Evolutionary conservation across 2,113 vertebrate species (phyloP).

Genomic region (Trematomus loennbergii): DNA sequence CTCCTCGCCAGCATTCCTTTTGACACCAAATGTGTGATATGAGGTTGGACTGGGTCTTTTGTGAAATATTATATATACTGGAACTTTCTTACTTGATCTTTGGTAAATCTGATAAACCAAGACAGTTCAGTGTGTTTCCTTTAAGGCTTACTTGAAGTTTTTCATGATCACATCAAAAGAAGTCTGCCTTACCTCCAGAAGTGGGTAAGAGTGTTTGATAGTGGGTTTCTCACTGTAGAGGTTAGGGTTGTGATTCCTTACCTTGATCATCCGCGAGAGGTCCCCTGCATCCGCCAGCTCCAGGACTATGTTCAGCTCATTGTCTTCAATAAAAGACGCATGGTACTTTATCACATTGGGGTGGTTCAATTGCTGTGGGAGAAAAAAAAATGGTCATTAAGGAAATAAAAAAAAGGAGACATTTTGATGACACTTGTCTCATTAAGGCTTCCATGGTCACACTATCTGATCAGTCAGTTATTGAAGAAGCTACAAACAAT

Average conservation of each 20-base stretch:
- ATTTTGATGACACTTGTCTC: conserved; percentile 58
- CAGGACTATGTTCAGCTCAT: conserved; percentile 97
- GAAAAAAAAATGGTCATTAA: conserved; percentile 50
- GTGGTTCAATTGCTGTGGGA: conserved; percentile 95
- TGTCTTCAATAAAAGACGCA: conserved; percentile 99
- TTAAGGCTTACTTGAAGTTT: background rate
- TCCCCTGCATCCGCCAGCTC: conserved; percentile 98
- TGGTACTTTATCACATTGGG: conserved; percentile 99
- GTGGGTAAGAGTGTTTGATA: background rate
- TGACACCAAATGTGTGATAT: conserved; percentile 12
- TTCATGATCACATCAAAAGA: background rate
- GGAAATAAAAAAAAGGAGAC: conserved; percentile 35
- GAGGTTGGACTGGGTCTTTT: background rate
- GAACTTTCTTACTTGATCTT: background rate
- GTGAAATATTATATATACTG: background rate
- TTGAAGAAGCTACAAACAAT: background rate
- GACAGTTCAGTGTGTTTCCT: background rate
- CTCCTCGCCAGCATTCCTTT: conserved; percentile 14
- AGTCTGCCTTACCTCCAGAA: conserved; percentile 2
- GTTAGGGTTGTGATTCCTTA: conserved; percentile 65
- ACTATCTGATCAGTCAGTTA: background rate
- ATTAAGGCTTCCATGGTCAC: conserved; percentile 41
- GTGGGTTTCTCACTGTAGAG: background rate
- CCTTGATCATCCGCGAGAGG: conserved; percentile 99
- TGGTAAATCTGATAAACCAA: conserved; percentile 13